A percentile compares a stretch with the other conserved stretches of the same genome.
Evolutionary conservation across 2,888 invertebrate species (phyloP).

Genomic region (Ernsta delagoae): DNA sequence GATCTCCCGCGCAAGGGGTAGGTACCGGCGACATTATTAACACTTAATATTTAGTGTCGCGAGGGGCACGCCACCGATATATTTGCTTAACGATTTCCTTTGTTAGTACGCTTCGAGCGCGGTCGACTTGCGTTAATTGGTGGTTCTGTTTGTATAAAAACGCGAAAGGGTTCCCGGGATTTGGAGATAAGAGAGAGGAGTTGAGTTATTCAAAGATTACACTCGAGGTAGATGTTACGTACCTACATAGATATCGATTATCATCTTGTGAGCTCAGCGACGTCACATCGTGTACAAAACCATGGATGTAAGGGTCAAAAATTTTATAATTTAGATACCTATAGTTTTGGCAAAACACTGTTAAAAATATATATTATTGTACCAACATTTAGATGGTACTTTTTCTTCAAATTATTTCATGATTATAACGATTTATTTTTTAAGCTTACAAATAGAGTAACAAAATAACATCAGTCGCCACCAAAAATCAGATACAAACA

Average conservation of each 20-base stretch:
- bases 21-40: slow-evolving; percentile 68
- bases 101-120: slow-evolving; percentile 41
- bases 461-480: too few relatives aligned
- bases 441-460: neutral
- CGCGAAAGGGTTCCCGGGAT: slow-evolving; percentile 23
- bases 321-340: neutral
- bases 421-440: too few relatives aligned
- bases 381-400: too few relatives aligned
- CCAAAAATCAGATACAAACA: neutral
- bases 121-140: slow-evolving; percentile 37
- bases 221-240: neutral
- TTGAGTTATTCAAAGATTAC: slow-evolving; percentile 13
- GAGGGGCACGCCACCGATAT: slow-evolving; percentile 51
- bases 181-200: slow-evolving; percentile 1
- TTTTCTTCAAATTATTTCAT: too few relatives aligned
- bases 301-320: neutral
- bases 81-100: slow-evolving; percentile 55
- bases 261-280: too few relatives aligned
- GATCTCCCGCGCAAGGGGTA: slow-evolving; percentile 60
- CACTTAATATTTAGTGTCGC: slow-evolving; percentile 75
- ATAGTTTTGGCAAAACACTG: neutral
- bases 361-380: too few relatives aligned
- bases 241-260: neutral
- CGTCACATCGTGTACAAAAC: too few relatives aligned
- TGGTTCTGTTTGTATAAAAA: slow-evolving; percentile 34